Conservation (phyloP, 2,797 vertebrate species). For the Rhodeus uyekii region DNA sequence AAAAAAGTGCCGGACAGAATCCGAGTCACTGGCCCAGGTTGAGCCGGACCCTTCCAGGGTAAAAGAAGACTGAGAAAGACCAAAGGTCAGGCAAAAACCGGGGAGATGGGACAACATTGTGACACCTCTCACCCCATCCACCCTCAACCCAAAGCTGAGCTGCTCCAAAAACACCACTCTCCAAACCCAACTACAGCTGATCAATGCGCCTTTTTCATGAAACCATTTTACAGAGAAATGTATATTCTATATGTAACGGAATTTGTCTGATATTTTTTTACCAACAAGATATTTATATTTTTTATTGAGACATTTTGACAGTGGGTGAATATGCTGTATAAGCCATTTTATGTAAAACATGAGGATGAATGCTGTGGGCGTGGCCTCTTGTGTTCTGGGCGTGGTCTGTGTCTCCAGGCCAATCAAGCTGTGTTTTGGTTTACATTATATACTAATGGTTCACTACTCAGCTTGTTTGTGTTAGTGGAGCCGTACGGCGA, state of each 20-base stretch:
- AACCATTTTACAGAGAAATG: conserved; percentile 50
- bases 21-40: conserved; percentile 29
- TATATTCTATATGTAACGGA: conserved; percentile 54
- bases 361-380: not conserved
- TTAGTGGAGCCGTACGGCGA: not conserved
- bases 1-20: conserved; percentile 55
- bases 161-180: conserved; percentile 13
- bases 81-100: conserved; percentile 40
- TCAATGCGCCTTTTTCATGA: conserved; percentile 23
- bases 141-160: conserved; percentile 33
- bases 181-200: not conserved
- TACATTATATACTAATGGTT: conserved; percentile 18
- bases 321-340: conserved; percentile 24
- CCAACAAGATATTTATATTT: conserved; percentile 59
- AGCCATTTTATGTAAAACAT: not conserved
- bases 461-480: not conserved
- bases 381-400: not conserved
- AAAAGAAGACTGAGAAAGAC: conserved; percentile 41
- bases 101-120: not conserved
- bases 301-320: conserved; percentile 48
- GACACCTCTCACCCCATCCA: conserved; percentile 1
- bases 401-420: not conserved
- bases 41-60: conserved; percentile 34
- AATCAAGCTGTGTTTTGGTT: conserved; percentile 31
- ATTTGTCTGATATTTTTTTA: conserved; percentile 60